Base-by-base conservation (phyloP, 2,797 vertebrate species). In the Microctenopoma stevenorrisi region DNA sequence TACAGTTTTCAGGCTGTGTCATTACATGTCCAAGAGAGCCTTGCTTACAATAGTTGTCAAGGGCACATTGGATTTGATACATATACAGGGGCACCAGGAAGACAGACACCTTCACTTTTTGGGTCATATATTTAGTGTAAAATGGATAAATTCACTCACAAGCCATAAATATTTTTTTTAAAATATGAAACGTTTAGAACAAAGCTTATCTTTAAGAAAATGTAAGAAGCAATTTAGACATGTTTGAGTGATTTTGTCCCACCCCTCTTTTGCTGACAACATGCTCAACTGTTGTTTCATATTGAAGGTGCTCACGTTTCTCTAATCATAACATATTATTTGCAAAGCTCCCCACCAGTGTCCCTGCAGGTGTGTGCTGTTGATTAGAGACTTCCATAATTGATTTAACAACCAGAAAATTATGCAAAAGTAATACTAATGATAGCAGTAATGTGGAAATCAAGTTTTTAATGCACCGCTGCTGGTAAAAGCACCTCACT, bases 11-110 rank as follows among this genome's bases (percentile, higher is more conserved):
- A 18, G 64, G 25, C 53, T 68, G 59, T 88, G 76, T 76, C 81
- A 84, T 82, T 78, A 62, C 65, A 81, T 62, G 82, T 63, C 56
- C 74, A 18, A 61, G 72, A 69, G 65, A 76, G 51, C 53, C 40
- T 43, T 10, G 25, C 51, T 64, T 56, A 68, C 72, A 85, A 56
- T 75, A 66, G 79, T 88, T 87, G 86, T 88, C 88, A 87, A 80
- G 78, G 77, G 59, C 71, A 84, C 75, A 81, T 56, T 77, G 59
- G 72, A 68, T 72, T 68, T 46, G 11, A 42, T 69, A 67, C 60
- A 72, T 72, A 30, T 50, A 76, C 72, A 46, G 16, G 12, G 42
- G 14, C 33, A 16, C 42, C 13, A 43, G 14, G 5, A 43, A 14
- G 14, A n/a, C 15, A 16, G 43, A 7, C 43, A 44, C 15, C 43